Evolutionary conservation across 2,888 invertebrate species (phyloP), one percentile per base, ranked within the genome.

Genomic region (Alviniconcha strummeri): DNA sequence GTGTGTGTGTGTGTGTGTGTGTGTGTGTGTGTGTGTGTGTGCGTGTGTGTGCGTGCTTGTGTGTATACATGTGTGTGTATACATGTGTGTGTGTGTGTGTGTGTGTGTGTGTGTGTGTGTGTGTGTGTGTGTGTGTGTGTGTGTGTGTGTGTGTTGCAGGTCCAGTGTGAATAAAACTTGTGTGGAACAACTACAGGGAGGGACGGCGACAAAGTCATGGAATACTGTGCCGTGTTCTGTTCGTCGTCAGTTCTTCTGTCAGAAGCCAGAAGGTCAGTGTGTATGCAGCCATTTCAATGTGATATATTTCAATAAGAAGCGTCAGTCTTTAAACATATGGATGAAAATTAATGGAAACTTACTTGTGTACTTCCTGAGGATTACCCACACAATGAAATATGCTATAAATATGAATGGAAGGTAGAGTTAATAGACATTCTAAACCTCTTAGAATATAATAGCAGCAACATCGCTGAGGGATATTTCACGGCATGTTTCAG

Each of bases 251-350:
- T 79, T 67, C 67, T 17, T 54, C 19, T 79, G 79, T 9, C 79
- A 79, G 67, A 79, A 79, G 64, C 79, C 79, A 36, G 79, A 79
- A 64, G 79, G 79, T 79, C 6, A 9, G 11, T 15, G n/a, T 36
- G 36, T 36, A 36, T 36, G 36, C 36, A 36, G 36, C 36, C 36
- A 36, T 36, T 36, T 36, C 36, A 36, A 36, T 36, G 0, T 36
- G 36, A 36, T 36, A 36, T 36, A 3, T n/a, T n/a, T n/a, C n/a
- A n/a, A n/a, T n/a, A 3, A 3, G 36, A 36, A 36, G 36, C 36
- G 3, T 36, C 36, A 36, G 36, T 36, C 0, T 36, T 36, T 36
- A 36, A 36, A 36, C 36, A 36, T 36, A 36, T 36, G 36, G 36
- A 36, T 36, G 36, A 36, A 36, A n/a, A n/a, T n/a, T n/a, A n/a